A percentile compares a stretch with the other conserved stretches of the same genome.
Evolutionary conservation across 2,113 vertebrate species (phyloP).

Genomic region (Leiothrix lutea): DNA sequence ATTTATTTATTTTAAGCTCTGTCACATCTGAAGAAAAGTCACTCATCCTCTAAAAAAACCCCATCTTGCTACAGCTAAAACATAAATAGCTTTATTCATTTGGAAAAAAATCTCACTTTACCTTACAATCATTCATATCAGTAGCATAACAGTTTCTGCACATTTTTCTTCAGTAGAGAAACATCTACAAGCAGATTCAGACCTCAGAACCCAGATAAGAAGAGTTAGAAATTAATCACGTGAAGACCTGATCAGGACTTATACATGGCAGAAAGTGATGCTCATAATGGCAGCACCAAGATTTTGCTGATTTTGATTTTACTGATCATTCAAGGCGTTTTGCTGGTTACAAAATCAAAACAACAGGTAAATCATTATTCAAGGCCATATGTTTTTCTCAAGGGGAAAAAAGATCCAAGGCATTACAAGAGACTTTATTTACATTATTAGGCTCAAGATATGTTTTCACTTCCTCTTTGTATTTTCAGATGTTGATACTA

Average conservation of each 20-base stretch:
- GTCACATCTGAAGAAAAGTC: not conserved
- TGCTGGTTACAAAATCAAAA: not conserved
- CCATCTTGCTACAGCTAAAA: not conserved
- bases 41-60: not conserved
- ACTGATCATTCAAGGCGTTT: not conserved
- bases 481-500: not conserved
- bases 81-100: not conserved
- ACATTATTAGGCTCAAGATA: not conserved
- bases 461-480: not conserved
- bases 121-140: not conserved
- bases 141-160: not conserved
- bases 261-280: not conserved
- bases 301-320: not conserved
- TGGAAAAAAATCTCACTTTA: not conserved
- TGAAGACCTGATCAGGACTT: not conserved
- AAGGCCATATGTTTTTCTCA: not conserved
- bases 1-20: slow-evolving; percentile 17
- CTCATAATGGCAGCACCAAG: not conserved
- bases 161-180: not conserved
- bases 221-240: not conserved
- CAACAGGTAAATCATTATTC: not conserved
- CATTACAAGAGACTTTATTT: not conserved
- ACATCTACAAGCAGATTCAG: not conserved
- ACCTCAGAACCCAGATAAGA: not conserved
- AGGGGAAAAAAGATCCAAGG: not conserved